Evolutionary conservation across 2,888 invertebrate genomes (phyloP), one percentile per base, ranked within the genome.

Genomic region (Drosophila nr. perissopoda): DNA sequence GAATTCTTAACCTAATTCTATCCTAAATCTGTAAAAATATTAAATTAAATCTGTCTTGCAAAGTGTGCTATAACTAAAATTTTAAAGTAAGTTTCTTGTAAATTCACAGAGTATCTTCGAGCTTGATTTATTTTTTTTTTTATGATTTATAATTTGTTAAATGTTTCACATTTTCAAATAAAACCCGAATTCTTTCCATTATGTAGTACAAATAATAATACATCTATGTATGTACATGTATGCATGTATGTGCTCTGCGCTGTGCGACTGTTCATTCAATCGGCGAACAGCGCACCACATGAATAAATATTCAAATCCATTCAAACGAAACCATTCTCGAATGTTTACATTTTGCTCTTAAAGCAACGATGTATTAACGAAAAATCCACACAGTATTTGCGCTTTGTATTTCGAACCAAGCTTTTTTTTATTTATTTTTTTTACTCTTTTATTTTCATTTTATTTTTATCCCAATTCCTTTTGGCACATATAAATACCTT

Each of bases 291-390:
- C 2, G 29, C 25, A 66, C 62, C 51, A 53, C 40, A 56, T 73
- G 66, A 76, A 76, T 67, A 70, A 77, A 77, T 64, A 76, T 70
- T 54, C 53, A 53, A 63, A 58, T 70, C 57, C 33, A 61, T 76
- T 63, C 57, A 63, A 59, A 36, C 48, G 13, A 10, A 31, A 3
- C 10, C 31, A 31, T n/a, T n/a, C 11, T 49, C 29, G n/a, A 66
- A 63, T 77, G 60, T 70, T 80, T 76, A 58, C 38, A 29, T 70
- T 76, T 62, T 45, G 42, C 31, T 70, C 21, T 49, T 42, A 61
- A 64, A 76, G 76, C 13, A 77, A 13, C 62, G 48, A 48, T 54
- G 36, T 10, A 36, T 45, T 31, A 40, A 52, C 60, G 27, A 21
- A 56, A 59, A 75, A 62, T 74, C n/a, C 54, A 79, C 64, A 79